Percentiles rank a stretch among this genome's conserved stretches.
Conservation (phyloP, 2,888 invertebrate genomes). For the Salticus scenicus region DNA sequence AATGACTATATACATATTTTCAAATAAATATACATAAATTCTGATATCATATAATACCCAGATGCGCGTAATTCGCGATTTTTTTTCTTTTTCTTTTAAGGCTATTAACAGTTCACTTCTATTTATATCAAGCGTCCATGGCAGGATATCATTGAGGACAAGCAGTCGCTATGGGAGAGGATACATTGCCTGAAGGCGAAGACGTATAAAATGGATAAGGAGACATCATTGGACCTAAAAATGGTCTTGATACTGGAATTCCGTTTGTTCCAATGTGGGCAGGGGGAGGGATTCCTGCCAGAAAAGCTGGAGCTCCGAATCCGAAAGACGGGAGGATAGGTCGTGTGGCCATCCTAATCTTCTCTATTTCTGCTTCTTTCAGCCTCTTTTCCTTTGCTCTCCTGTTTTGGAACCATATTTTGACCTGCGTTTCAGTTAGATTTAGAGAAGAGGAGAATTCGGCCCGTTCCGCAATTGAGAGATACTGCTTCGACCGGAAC, state of each 20-base stretch:
- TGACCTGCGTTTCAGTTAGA: conserved; percentile 95
- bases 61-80: too few species aligned
- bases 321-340: conserved; percentile 84
- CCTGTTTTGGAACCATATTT: conserved; percentile 76
- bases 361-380: conserved; percentile 96
- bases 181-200: conserved; percentile 42
- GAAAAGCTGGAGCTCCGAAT: conserved; percentile 70
- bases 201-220: conserved; percentile 63
- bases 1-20: too few species aligned
- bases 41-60: neutral
- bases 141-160: conserved; percentile 63
- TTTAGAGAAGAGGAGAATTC: conserved; percentile 93
- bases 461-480: conserved; percentile 95
- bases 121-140: neutral
- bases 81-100: neutral
- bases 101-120: neutral
- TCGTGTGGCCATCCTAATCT: conserved; percentile 89
- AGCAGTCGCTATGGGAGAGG: conserved; percentile 54
- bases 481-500: conserved; percentile 94
- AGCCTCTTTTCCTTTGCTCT: conserved; percentile 95
- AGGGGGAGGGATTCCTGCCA: conserved; percentile 61
- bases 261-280: conserved; percentile 64
- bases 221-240: conserved; percentile 46
- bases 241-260: conserved; percentile 36
- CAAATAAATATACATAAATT: too few species aligned